Evolutionary conservation across 2,113 vertebrate species (phyloP).

Genomic region (Monarcha castaneiventris): DNA sequence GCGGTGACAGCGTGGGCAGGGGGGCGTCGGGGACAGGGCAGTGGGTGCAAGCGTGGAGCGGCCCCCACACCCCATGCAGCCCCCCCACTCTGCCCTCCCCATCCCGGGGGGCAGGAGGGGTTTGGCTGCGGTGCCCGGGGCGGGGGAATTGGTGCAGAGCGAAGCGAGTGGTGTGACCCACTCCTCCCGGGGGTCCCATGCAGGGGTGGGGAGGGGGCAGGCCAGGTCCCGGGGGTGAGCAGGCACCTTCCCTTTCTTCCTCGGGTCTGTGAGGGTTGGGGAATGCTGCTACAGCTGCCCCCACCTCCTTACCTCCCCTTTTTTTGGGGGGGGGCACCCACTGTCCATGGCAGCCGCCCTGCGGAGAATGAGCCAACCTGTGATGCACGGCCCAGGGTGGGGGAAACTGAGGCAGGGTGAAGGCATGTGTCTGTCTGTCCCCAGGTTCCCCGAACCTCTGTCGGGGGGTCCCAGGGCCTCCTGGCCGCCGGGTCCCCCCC

Average conservation of each 20-base stretch:
- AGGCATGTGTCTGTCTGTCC: not conserved
- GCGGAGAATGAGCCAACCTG: not conserved
- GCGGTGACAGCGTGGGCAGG: not conserved
- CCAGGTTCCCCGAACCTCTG: not conserved
- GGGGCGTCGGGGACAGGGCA: fast-evolving
- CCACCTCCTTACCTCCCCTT: not conserved
- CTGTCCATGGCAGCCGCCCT: not conserved
- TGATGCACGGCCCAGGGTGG: not conserved
- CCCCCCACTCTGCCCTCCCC: not conserved
- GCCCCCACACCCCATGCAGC: not conserved
- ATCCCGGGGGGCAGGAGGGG: not conserved
- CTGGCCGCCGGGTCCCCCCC: not conserved
- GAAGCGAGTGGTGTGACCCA: not conserved
- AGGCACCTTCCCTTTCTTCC: not conserved
- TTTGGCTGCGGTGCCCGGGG: not conserved
- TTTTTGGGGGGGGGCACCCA: not conserved
- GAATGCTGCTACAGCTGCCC: not conserved
- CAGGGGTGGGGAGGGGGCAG: not conserved
- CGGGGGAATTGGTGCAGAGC: not conserved
- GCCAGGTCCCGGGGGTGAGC: not conserved
- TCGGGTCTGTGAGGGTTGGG: not conserved
- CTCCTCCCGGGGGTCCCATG: conserved; percentile 42
- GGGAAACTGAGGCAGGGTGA: not conserved
- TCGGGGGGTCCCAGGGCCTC: not conserved
- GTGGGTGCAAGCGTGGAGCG: not conserved